phyloP scores from a whole-genome alignment of 2,113 vertebrate species.

The Chiloscyllium plagiosum region DNA sequence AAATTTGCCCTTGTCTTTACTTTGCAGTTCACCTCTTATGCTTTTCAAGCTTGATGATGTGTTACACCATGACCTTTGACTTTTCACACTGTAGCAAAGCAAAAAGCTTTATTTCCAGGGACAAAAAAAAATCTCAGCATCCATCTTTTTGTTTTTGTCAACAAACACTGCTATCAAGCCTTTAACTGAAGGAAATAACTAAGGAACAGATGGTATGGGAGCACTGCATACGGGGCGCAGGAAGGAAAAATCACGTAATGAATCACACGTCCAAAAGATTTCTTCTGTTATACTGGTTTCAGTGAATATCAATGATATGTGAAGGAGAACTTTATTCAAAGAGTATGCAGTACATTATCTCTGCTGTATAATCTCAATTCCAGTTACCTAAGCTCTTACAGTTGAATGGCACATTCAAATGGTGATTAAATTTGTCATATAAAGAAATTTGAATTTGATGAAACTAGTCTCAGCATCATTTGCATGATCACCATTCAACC shows the following conservation, averaged over 20 bases:
- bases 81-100: background rate
- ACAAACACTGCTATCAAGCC: background rate
- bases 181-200: conserved; percentile 21
- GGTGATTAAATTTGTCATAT: background rate
- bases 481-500: background rate
- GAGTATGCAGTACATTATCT: background rate
- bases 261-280: conserved; percentile 32
- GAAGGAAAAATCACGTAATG: conserved; percentile 22
- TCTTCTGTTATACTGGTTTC: conserved; percentile 32
- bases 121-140: background rate
- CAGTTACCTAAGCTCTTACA: background rate
- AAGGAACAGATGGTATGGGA: conserved; percentile 34
- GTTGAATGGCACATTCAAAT: background rate
- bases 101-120: background rate
- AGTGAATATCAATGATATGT: conserved; percentile 34
- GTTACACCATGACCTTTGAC: background rate
- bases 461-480: background rate
- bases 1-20: background rate
- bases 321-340: conserved; percentile 24
- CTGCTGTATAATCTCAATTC: background rate
- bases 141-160: conserved; percentile 25
- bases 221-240: conserved; percentile 3
- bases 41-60: background rate
- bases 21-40: background rate
- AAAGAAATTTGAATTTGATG: background rate